Conservation (phyloP, 2,888 invertebrate genomes). For the Caenorhabditis sulstoni region DNA sequence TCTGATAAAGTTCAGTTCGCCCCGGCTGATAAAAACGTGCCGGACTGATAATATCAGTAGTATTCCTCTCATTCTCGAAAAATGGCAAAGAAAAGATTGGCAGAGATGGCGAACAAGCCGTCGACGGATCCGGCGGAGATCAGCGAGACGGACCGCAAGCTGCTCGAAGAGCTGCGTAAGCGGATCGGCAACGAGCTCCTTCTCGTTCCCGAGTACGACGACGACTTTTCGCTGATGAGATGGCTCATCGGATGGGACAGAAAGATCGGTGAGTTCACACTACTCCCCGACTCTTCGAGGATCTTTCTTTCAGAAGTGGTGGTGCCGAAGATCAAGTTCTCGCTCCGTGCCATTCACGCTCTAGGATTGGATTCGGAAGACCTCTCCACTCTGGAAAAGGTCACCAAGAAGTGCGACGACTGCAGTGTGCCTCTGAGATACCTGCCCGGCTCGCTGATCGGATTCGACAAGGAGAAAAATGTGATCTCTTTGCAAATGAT, state of each 20-base stretch:
- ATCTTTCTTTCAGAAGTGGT: conserved; percentile 69
- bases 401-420: conserved; percentile 66
- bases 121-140: conserved; percentile 33
- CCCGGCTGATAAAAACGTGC: conserved; percentile 21
- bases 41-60: neutral
- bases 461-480: conserved; percentile 75
- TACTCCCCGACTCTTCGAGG: neutral
- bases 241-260: conserved; percentile 79
- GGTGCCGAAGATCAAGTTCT: conserved; percentile 73
- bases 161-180: conserved; percentile 55
- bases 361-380: conserved; percentile 71
- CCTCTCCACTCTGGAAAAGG: conserved; percentile 70
- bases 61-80: conserved; percentile 10
- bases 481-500: conserved; percentile 75
- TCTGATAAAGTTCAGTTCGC: conserved; percentile 45
- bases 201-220: conserved; percentile 72
- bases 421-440: conserved; percentile 66
- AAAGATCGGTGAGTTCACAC: conserved; percentile 67
- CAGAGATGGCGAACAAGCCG: conserved; percentile 31
- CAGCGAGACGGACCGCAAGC: conserved; percentile 51
- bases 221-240: conserved; percentile 72
- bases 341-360: conserved; percentile 72
- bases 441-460: conserved; percentile 73
- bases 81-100: conserved; percentile 38
- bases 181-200: conserved; percentile 65